These are phyloP conservation scores for Xestia rhomboidea DNA, from an alignment of 2,888 invertebrate genomes.

Conservation along the genomic window DNA sequence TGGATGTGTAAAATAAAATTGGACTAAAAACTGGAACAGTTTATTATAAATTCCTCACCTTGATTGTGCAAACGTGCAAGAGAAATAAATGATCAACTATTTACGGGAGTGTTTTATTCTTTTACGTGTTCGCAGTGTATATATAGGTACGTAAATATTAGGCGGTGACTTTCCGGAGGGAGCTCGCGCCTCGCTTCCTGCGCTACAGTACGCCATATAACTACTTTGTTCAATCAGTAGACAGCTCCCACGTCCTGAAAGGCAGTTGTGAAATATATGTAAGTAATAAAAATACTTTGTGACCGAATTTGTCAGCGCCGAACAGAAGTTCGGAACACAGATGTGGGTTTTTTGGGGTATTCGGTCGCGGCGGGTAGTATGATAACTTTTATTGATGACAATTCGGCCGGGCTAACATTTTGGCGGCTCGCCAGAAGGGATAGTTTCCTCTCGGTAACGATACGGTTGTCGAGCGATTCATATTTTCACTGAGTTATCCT, in stretches of 20 bases:
- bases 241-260: constrained; percentile 35
- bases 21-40: constrained; percentile 10
- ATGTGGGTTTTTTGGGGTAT: constrained; percentile 75
- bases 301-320: constrained; percentile 63
- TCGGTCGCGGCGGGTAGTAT: constrained; percentile 71
- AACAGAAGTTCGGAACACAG: constrained; percentile 68
- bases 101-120: constrained; percentile 35
- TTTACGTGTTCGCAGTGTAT: constrained; percentile 24
- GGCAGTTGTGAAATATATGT: constrained; percentile 55
- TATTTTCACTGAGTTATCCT: constrained; percentile 65
- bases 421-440: constrained; percentile 81
- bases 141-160: constrained; percentile 35
- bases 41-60: constrained; percentile 6
- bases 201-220: constrained; percentile 16
- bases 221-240: constrained; percentile 47
- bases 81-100: constrained; percentile 39
- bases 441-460: constrained; percentile 77
- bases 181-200: constrained; percentile 48
- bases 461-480: constrained; percentile 70
- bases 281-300: constrained; percentile 65
- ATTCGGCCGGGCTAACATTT: constrained; percentile 75
- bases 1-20: constrained; percentile 10
- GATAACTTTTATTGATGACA: constrained; percentile 85
- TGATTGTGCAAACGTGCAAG: constrained; percentile 13
- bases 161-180: constrained; percentile 47